Conservation (phyloP, 2,797 vertebrate species). For the Pogonophryne albipinna region DNA sequence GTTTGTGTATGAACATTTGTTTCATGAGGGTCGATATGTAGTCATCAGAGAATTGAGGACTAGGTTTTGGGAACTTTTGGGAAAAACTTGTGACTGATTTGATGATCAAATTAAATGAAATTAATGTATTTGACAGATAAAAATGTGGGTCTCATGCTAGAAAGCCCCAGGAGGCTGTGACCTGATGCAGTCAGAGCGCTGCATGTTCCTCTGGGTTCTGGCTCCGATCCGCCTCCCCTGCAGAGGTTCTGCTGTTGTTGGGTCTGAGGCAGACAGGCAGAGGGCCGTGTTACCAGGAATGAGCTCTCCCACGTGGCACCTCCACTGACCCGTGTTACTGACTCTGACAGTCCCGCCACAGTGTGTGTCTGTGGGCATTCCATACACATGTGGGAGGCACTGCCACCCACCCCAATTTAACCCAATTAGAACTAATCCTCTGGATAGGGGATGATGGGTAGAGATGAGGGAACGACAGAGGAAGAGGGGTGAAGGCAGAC, state of each 20-base stretch:
- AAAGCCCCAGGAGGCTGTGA: slow-evolving; percentile 54
- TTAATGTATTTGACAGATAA: slow-evolving; percentile 47
- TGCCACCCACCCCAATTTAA: slow-evolving; percentile 85
- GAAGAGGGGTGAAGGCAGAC: slow-evolving; percentile 41
- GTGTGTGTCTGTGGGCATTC: slow-evolving; percentile 81
- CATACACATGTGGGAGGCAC: slow-evolving; percentile 83
- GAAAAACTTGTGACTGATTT: slow-evolving; percentile 20
- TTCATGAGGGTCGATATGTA: neutral
- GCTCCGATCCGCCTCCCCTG: slow-evolving; percentile 73
- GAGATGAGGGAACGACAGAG: slow-evolving; percentile 57
- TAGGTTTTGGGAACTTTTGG: neutral
- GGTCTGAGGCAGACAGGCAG: slow-evolving; percentile 68
- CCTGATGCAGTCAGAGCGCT: slow-evolving; percentile 54
- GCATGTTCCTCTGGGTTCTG: slow-evolving; percentile 66
- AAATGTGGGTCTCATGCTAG: slow-evolving; percentile 42
- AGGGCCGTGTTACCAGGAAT: slow-evolving; percentile 73
- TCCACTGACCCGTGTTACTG: slow-evolving; percentile 83
- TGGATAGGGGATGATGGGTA: slow-evolving; percentile 70
- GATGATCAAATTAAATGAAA: slow-evolving; percentile 44
- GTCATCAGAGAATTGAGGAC: slow-evolving; percentile 6
- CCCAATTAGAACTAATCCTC: slow-evolving; percentile 86
- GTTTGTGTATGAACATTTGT: slow-evolving; percentile 5
- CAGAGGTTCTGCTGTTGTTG: slow-evolving; percentile 75
- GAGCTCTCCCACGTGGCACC: slow-evolving; percentile 81
- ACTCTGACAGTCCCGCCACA: slow-evolving; percentile 85